phyloP scores from a whole-genome alignment of 2,797 vertebrate genomes.

The Melanotaenia maccullochi region DNA sequence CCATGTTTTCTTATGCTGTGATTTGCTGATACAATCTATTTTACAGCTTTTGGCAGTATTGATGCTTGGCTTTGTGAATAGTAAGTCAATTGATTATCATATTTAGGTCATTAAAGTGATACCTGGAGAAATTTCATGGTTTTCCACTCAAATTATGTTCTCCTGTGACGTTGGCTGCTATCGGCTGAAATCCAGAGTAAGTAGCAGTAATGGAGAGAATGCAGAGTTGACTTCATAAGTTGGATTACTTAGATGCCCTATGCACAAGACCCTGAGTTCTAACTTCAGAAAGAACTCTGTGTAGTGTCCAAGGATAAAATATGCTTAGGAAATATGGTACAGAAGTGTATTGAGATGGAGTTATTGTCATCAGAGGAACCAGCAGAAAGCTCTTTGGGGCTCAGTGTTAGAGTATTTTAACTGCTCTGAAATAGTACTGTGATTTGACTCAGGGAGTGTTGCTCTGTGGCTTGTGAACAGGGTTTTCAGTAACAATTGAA shows the following conservation, averaged over 20 bases:
- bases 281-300: not conserved
- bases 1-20: not conserved
- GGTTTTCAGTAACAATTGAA: conserved; percentile 82
- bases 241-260: too few species aligned
- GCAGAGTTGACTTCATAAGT: not conserved
- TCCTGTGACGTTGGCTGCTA: conserved; percentile 14
- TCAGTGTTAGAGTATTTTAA: conserved; percentile 27
- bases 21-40: not conserved
- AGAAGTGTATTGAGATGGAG: conserved; percentile 41
- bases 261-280: too few species aligned
- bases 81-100: conserved; percentile 4
- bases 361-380: conserved; percentile 51
- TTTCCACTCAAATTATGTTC: conserved; percentile 1
- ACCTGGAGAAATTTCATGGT: not conserved
- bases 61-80: not conserved
- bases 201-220: conserved; percentile 11
- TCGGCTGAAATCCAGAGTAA: conserved; percentile 7
- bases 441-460: conserved; percentile 44
- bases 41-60: not conserved
- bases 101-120: not conserved
- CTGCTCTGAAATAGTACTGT: conserved; percentile 60
- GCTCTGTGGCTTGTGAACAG: conserved; percentile 77
- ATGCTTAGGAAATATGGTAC: conserved; percentile 21
- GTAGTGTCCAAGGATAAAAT: not conserved
- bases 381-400: conserved; percentile 35